phyloP scores from a whole-genome alignment of 2,797 vertebrate genomes.

The Xyrichtys novacula region DNA sequence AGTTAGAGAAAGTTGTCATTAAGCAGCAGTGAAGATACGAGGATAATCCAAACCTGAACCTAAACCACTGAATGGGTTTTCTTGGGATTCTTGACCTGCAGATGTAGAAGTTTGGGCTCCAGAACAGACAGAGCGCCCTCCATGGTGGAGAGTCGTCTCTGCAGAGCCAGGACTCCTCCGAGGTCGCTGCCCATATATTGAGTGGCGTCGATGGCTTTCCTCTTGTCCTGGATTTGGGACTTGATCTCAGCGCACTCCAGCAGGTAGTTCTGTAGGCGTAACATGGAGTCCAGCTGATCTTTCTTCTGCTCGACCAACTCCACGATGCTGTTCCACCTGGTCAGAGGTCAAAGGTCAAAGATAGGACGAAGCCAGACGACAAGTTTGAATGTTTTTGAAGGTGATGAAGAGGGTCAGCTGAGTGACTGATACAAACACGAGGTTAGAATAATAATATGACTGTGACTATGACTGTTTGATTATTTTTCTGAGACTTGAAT shows the following conservation, averaged over 20 bases:
- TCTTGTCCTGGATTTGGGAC: constrained; percentile 92
- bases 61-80: neutral
- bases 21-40: neutral
- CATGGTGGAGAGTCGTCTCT: constrained; percentile 92
- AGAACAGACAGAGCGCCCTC: constrained; percentile 91
- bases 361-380: neutral
- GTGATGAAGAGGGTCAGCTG: neutral
- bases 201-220: constrained; percentile 91
- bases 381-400: neutral
- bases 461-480: too few species aligned
- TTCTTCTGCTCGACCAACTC: constrained; percentile 94
- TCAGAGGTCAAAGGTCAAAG: neutral
- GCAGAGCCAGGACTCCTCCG: constrained; percentile 88
- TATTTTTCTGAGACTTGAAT: too few species aligned
- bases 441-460: too few species aligned
- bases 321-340: constrained; percentile 95
- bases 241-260: constrained; percentile 93
- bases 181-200: constrained; percentile 88
- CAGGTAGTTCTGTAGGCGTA: constrained; percentile 94
- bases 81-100: constrained; percentile 73
- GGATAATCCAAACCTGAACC: neutral
- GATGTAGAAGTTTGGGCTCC: constrained; percentile 91
- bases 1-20: neutral
- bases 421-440: too few species aligned
- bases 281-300: constrained; percentile 86